Percentiles rank a stretch among this genome's conserved stretches.
Conservation (phyloP, 2,113 vertebrate species). For the Nycticryphes semicollaris region DNA sequence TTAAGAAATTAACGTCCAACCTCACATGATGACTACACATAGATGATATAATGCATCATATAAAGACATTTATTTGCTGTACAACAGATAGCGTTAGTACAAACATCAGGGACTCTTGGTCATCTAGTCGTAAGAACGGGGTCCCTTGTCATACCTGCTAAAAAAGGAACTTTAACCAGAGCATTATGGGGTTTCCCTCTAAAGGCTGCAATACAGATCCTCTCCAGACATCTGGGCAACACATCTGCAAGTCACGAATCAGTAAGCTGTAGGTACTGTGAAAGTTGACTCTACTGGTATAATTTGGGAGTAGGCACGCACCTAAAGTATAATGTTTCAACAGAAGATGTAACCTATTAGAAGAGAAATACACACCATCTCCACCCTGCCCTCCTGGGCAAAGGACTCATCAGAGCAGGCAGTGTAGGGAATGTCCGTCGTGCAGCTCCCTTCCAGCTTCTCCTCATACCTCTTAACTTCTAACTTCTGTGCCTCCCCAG, state of each 20-base stretch:
- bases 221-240: background rate
- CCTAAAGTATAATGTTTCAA: background rate
- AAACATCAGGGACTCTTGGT: background rate
- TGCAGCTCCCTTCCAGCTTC: background rate
- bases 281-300: background rate
- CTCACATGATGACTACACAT: background rate
- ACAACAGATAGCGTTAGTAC: background rate
- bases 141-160: background rate
- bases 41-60: background rate
- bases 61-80: background rate
- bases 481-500: too few species aligned
- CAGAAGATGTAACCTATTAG: background rate
- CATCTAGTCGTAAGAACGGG: background rate
- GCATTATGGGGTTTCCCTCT: background rate
- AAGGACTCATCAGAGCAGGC: background rate
- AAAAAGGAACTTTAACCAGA: background rate
- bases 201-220: background rate
- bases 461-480: background rate
- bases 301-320: background rate
- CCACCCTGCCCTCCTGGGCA: background rate
- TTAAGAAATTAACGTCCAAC: background rate
- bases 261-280: background rate
- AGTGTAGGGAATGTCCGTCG: rapidly evolving
- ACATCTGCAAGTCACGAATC: background rate
- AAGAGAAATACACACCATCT: background rate